Base-by-base conservation (phyloP, 1,140 invertebrate species). In the Lepeophtheirus salmonis region DNA sequence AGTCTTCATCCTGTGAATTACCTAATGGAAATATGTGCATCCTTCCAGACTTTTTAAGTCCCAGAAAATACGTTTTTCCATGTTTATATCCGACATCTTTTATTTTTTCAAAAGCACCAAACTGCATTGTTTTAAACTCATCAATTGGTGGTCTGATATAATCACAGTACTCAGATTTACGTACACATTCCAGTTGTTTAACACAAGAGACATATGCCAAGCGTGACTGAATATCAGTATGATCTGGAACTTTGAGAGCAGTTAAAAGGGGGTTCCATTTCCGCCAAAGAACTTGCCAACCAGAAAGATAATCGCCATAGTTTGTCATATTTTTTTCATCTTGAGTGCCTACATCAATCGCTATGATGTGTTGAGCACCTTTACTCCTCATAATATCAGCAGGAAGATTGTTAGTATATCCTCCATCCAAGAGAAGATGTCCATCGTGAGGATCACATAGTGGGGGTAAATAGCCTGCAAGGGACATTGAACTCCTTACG, bases 401-500 rank as follows among this genome's bases (percentile, higher is more conserved):
- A 95, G 72, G 95, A 69, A 98, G 79, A 78, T 98, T 98, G 83
- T 98, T 98, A 75, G 96, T 89, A 80, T 99, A 99, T 74, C 95
- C 95, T 74, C 96, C 95, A 78, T 99, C 96, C 70, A 99, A 81
- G 66, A 99, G 80, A 67, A 97, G 81, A 79, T 98, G 94, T 69
- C 90, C 91, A 78, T 97, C 92, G 69, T 80, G 77, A n/a, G 56
- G 94, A 94, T 77, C 98, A 95, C 78, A 95, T 98, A 67, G 98
- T 77, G 56, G 94, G 94, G 67, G 94, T 94, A 81, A 98, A 86
- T 67, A 97, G 97, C 66, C 94, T 92, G 69, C 92, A 20, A 25
- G 99, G 81, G 64, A 90, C 94, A 96, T 99, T 99, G 73, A 90
- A 63, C 89, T 87, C 72, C 96, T 81, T 71, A 96, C 84, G 79